Evolutionary conservation across 2,113 vertebrate species (phyloP).

Genomic region (Galeopterus variegatus): DNA sequence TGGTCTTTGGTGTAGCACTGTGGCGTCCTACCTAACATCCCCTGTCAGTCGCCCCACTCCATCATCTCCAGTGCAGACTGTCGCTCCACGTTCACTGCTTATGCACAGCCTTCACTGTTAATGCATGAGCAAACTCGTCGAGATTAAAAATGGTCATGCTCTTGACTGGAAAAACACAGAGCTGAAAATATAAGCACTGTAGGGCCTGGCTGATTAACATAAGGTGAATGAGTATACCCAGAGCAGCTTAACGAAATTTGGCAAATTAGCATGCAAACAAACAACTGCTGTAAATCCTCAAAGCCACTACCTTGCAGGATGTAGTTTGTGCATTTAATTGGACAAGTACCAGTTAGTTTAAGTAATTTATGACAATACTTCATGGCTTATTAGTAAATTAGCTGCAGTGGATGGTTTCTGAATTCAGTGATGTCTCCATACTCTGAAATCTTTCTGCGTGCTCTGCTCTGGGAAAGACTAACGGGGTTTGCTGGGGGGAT

Average conservation of each 20-base stretch:
- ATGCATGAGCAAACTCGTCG: slow-evolving; percentile 33
- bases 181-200: slow-evolving; percentile 66
- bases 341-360: slow-evolving; percentile 84
- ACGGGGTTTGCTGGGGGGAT: not conserved
- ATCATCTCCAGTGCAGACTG: not conserved
- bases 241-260: slow-evolving; percentile 73
- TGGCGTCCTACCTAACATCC: not conserved
- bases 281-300: slow-evolving; percentile 78
- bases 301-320: slow-evolving; percentile 74
- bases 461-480: slow-evolving; percentile 40
- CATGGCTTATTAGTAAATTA: slow-evolving; percentile 84
- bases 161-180: slow-evolving; percentile 70
- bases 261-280: slow-evolving; percentile 83
- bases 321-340: slow-evolving; percentile 85
- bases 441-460: not conserved
- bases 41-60: not conserved
- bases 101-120: slow-evolving; percentile 3
- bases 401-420: slow-evolving; percentile 65
- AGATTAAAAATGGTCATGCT: slow-evolving; percentile 71
- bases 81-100: not conserved
- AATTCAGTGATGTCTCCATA: not conserved
- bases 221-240: slow-evolving; percentile 73
- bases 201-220: slow-evolving; percentile 73
- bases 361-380: slow-evolving; percentile 83
- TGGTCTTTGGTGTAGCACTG: not conserved